Base-by-base conservation (phyloP, 35 echinoderm and acorn worm species). In the Heliocidaris tuberculata region DNA sequence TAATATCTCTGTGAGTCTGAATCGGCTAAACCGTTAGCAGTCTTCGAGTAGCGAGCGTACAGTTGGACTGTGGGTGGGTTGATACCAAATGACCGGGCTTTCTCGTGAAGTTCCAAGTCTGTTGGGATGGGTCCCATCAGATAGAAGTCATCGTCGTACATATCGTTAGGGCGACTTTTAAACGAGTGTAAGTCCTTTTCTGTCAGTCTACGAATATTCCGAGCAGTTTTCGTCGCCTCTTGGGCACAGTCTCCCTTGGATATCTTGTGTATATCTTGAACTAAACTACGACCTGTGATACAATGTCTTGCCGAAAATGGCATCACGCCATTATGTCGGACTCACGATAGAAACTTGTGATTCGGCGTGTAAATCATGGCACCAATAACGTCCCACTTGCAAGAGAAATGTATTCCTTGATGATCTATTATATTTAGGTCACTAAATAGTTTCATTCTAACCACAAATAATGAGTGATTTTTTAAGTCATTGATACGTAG, bases 231-330 rank as follows among this genome's bases (percentile, higher is more conserved):
- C 7, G 65, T 78, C 27, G 65, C 65, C 65, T 78, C 65, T n/a
- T 19, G 65, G 27, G 65, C 6, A 78, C 27, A 24, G 15, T 78
- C 65, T 78, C 65, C 7, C 21, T 78, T 78, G 65, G 15, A 78
- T 78, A 78, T 78, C 7, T 21, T 78, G 27, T 78, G 65, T 78
- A 78, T 78, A 78, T 78, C 65, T 78, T 78, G 65, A 78, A 78
- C 65, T 78, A 78, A 78, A 27, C 65, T 78, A 78, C 65, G 65
- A 13, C 91, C 91, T 31, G 47, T 30, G 5, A 93, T 49, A 48
- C 91, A 93, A 93, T 93, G 91, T 93, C 50, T 59, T 31, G 91
- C 48, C 21, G 91, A 49, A 31, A 93, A 93, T 93, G 91, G 91
- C 91, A 93, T 93, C n/a, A 24, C 91, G 47, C 50, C 31, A 35